Evolutionary conservation across 2,797 vertebrate genomes (phyloP).

Genomic region (Cheirogaleus major): DNA sequence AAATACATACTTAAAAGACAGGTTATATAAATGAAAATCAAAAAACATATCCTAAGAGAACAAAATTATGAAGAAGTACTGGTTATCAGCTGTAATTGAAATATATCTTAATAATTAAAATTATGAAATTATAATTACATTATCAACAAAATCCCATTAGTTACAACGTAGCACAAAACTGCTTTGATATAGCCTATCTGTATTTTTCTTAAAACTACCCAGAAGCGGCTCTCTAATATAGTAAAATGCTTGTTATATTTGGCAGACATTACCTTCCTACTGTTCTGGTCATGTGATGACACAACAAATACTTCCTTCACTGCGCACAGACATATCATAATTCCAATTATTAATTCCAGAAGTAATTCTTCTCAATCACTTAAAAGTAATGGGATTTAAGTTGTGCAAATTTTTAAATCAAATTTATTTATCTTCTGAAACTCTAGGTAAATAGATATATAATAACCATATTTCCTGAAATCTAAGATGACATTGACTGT

Average conservation of each 20-base stretch:
- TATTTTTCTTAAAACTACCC: slow-evolving; percentile 20
- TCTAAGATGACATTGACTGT: not conserved
- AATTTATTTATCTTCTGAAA: slow-evolving; percentile 31
- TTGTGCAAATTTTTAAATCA: not conserved
- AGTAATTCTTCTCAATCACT: not conserved
- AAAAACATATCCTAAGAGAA: slow-evolving; percentile 4
- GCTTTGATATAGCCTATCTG: not conserved
- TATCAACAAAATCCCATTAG: slow-evolving; percentile 41
- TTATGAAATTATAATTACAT: not conserved
- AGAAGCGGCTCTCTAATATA: not conserved
- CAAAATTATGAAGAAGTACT: slow-evolving; percentile 19
- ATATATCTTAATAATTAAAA: slow-evolving; percentile 16
- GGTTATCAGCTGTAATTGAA: not conserved
- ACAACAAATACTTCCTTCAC: slow-evolving; percentile 1
- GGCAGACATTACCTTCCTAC: not conserved
- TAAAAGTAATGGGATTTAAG: not conserved
- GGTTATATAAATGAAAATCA: not conserved
- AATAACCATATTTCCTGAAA: slow-evolving; percentile 1
- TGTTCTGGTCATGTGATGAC: not conserved
- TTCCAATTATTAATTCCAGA: not conserved
- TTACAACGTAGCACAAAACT: not conserved
- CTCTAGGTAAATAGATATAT: not conserved
- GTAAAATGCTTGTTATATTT: not conserved
- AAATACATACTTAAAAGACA: not conserved
- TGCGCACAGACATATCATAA: not conserved